Evolutionary conservation across 2,797 vertebrate species (phyloP).

Genomic region (Brachyrhaphis roseni): DNA sequence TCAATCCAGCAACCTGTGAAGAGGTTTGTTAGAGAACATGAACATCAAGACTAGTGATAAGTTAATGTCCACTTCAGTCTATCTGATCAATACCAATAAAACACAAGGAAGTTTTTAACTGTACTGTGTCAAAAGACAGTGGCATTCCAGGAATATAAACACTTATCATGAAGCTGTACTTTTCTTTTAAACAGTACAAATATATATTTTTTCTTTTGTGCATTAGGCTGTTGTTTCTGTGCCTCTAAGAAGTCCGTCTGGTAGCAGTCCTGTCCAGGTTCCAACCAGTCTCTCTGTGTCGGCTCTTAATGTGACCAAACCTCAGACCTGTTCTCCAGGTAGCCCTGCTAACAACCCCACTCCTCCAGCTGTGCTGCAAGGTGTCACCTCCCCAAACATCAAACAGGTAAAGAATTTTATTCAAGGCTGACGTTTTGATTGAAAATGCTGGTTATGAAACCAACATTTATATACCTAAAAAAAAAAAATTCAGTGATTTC

Average conservation of each 20-base stretch:
- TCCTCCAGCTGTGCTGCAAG: slow-evolving; percentile 86
- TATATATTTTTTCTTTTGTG: slow-evolving; percentile 1
- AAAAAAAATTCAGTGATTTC: neutral
- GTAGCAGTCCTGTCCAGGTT: slow-evolving; percentile 80
- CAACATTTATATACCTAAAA: neutral
- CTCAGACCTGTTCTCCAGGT: slow-evolving; percentile 83
- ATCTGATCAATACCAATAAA: neutral
- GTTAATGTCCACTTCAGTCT: neutral
- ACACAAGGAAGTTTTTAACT: neutral
- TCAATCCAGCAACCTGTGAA: neutral
- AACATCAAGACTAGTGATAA: neutral
- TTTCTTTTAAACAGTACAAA: slow-evolving; percentile 5
- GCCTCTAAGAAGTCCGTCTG: slow-evolving; percentile 87
- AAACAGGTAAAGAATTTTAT: slow-evolving; percentile 86
- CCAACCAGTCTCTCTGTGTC: slow-evolving; percentile 85
- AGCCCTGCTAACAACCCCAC: slow-evolving; percentile 78
- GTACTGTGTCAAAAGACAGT: neutral
- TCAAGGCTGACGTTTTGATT: neutral
- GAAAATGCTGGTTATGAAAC: neutral
- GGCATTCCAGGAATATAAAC: neutral
- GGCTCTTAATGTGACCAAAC: slow-evolving; percentile 82
- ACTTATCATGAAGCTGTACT: no score
- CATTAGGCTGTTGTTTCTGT: slow-evolving; percentile 89
- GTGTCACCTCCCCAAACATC: slow-evolving; percentile 88
- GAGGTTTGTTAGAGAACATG: neutral